Percentiles rank a stretch among this genome's conserved stretches.
Evolutionary conservation across 2,888 invertebrate species (phyloP).

Genomic region (Luffia ferchaultella): DNA sequence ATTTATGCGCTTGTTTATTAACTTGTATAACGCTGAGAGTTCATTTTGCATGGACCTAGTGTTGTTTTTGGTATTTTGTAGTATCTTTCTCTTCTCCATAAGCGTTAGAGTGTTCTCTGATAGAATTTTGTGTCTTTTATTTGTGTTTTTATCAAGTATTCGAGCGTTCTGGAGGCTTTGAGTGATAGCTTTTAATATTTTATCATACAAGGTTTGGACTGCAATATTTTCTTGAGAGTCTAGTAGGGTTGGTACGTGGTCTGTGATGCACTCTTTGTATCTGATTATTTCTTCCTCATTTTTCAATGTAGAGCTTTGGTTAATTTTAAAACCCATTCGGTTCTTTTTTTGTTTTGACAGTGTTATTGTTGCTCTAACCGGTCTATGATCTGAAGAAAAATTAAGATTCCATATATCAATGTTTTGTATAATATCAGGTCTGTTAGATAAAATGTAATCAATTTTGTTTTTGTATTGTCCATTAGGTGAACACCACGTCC

Average conservation of each 20-base stretch:
- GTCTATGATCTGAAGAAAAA: constrained; percentile 2
- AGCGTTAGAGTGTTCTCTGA: background rate
- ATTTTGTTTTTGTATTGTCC: constrained; percentile 7
- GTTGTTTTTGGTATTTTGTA: constrained; percentile 8
- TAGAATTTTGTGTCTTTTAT: constrained; percentile 1
- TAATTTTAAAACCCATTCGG: background rate
- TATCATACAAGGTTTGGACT: constrained; percentile 1
- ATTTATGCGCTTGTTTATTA: constrained; percentile 11
- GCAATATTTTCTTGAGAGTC: background rate
- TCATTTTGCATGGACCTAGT: constrained; percentile 6
- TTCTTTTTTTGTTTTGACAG: constrained; percentile 5
- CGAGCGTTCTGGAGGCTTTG: constrained; percentile 2
- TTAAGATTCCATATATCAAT: background rate
- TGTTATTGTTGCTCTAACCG: background rate
- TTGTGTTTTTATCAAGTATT: constrained; percentile 1
- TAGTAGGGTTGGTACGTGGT: background rate
- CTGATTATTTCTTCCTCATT: background rate
- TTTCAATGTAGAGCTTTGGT: background rate
- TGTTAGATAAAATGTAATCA: constrained; percentile 1
- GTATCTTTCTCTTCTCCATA: constrained; percentile 5
- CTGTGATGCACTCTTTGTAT: background rate
- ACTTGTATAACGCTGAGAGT: constrained; percentile 6
- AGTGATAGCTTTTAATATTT: constrained; percentile 2
- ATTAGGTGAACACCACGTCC: constrained; percentile 4
- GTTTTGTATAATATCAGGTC: constrained; percentile 2